phyloP scores from a whole-genome alignment of 2,888 invertebrate genomes.

The Synanthedon andrenaeformis region DNA sequence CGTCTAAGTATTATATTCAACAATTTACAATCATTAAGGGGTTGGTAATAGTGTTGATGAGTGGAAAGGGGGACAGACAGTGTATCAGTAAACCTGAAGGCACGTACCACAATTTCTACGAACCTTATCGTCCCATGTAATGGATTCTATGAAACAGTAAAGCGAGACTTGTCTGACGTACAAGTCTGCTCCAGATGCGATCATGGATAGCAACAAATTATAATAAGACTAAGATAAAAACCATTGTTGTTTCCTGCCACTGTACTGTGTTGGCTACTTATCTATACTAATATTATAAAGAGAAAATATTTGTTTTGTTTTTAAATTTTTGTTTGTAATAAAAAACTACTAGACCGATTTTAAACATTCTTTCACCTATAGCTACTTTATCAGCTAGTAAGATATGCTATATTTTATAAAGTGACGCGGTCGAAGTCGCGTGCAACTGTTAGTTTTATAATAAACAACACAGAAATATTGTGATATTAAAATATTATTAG shows the following conservation, averaged over 20 bases:
- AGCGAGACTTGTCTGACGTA: conserved; percentile 6
- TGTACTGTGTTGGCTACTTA: too few relatives aligned
- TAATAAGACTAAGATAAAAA: not conserved
- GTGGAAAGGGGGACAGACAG: conserved; percentile 12
- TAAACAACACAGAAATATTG: too few relatives aligned
- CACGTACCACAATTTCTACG: conserved; percentile 15
- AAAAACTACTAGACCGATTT: too few relatives aligned
- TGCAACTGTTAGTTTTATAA: too few relatives aligned
- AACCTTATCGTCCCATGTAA: conserved; percentile 19
- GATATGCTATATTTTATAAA: too few relatives aligned
- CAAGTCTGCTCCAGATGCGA: not conserved
- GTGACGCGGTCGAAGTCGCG: too few relatives aligned
- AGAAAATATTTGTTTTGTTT: too few relatives aligned
- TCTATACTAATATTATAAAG: too few relatives aligned
- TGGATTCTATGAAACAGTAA: conserved; percentile 17
- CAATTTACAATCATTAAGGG: conserved; percentile 32
- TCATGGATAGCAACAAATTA: not conserved
- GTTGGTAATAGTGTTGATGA: conserved; percentile 17
- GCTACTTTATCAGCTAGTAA: too few relatives aligned
- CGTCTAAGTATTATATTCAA: conserved; percentile 21
- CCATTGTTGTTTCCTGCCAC: not conserved
- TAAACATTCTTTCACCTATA: too few relatives aligned
- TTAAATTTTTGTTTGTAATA: too few relatives aligned
- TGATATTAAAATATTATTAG: too few relatives aligned
- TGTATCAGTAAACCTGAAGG: conserved; percentile 5